Percentiles rank a stretch among this genome's conserved stretches.
These are phyloP conservation scores for Drusus annulatus DNA, from an alignment of 1,140 invertebrate species.

Conservation along the genomic window DNA sequence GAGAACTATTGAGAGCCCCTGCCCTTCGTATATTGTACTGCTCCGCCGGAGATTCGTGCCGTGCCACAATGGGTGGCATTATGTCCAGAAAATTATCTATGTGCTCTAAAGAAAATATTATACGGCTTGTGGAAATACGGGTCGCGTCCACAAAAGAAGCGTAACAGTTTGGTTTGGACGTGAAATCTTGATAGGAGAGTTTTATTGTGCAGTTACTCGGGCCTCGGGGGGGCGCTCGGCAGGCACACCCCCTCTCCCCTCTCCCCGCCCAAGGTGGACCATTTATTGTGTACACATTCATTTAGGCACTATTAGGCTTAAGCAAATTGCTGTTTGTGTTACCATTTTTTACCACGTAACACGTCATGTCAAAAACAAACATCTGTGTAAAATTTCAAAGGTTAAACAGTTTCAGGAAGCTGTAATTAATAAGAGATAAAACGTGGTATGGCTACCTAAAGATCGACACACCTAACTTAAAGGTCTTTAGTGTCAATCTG, in stretches of 20 bases:
- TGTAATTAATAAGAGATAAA: too few species aligned
- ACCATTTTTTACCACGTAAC: too few species aligned
- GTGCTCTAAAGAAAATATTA: slow-evolving; percentile 13
- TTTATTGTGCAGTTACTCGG: background rate
- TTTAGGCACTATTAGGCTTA: background rate
- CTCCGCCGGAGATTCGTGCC: background rate
- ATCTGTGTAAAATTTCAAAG: too few species aligned
- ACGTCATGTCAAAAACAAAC: too few species aligned
- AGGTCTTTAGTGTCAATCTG: too few species aligned
- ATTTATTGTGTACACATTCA: background rate
- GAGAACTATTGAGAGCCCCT: too few species aligned
- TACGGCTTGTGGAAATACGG: slow-evolving; percentile 9
- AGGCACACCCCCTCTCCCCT: too few species aligned
- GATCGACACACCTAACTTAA: too few species aligned
- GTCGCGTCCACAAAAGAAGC: slow-evolving; percentile 2
- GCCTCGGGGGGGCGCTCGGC: background rate
- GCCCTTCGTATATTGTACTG: background rate
- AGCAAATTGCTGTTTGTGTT: too few species aligned
- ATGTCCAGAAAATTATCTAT: slow-evolving; percentile 29
- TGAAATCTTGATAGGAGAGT: slow-evolving; percentile 10
- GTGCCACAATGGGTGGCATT: slow-evolving; percentile 13
- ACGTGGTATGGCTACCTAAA: too few species aligned
- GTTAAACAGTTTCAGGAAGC: too few species aligned
- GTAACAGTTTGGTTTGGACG: slow-evolving; percentile 21
- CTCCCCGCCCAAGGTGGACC: background rate